Evolutionary conservation across 2,797 vertebrate genomes (phyloP), one percentile per base, ranked within the genome.

Genomic region (Coilia nasus): DNA sequence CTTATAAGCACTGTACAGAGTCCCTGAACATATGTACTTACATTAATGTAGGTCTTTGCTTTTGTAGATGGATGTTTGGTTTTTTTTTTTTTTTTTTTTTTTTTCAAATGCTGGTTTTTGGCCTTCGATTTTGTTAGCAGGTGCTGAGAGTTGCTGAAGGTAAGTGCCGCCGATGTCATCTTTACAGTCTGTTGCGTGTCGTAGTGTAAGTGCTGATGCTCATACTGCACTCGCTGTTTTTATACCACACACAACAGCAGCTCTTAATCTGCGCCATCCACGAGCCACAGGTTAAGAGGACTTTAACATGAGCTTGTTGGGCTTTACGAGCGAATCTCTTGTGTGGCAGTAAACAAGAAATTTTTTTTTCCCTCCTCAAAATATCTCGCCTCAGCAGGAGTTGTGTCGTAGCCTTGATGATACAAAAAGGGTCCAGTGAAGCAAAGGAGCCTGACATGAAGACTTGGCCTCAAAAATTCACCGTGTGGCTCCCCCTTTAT

Each of bases 281-380:
- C 6, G 15, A 78, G 35, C 31, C 71, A 78, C 35, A 78, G 71
- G 31, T 78, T 44, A 44, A 44, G 71, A 78, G 71, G 71, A 78
- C 71, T 41, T 78, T 10, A 78, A 21, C 71, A 78, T 78, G 71
- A 78, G 31, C 71, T 78, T 78, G 71, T 78, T 78, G 71, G 71
- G 71, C 19, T 78, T 78, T 78, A 21, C 4, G 35, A 44, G 71
- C 35, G 19, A 2, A 2, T 78, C 71, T 78, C 67, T 41, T 10
- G 35, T 78, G 17, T 78, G 31, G 71, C 71, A 21, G 71, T 78
- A 78, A 78, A 78, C 71, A 78, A 78, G 71, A 6, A 28, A 12
- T 31, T 35, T 21, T 7, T 9, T 75, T 75, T 75, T 78, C 35
- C 31, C 41, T 44, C 31, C 31, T 17, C 57, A 59, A 59, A 78